phyloP scores from a whole-genome alignment of 2,797 vertebrate genomes.

The Pseudochaenichthys georgianus region DNA sequence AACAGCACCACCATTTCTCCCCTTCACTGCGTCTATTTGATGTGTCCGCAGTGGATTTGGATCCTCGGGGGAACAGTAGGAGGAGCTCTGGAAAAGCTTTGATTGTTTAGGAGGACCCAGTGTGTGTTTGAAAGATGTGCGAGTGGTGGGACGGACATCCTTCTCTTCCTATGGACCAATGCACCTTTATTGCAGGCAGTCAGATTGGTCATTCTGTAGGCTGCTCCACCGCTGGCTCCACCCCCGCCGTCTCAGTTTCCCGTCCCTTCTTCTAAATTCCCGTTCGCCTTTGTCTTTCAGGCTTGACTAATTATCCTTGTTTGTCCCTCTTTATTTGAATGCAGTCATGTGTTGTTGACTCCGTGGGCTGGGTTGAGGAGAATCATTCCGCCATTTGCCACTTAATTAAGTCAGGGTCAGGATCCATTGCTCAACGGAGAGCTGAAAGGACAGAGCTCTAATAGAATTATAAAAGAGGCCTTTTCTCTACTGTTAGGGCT shows the following conservation, averaged over 20 bases:
- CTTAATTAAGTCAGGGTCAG: constrained; percentile 88
- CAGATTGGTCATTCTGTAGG: constrained; percentile 74
- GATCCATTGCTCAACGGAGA: constrained; percentile 78
- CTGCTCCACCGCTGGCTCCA: constrained; percentile 60
- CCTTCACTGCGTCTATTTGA: constrained; percentile 84
- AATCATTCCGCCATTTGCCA: constrained; percentile 88
- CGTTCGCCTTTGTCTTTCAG: constrained; percentile 85
- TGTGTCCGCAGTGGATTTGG: constrained; percentile 80
- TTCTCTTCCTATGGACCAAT: constrained; percentile 72
- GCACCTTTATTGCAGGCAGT: constrained; percentile 74
- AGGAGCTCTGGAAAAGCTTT: constrained; percentile 63
- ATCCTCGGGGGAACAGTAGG: constrained; percentile 62
- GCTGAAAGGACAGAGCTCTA: constrained; percentile 75
- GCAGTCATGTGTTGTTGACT: constrained; percentile 89
- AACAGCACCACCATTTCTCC: constrained; percentile 66
- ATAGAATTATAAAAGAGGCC: constrained; percentile 82
- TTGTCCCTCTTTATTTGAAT: constrained; percentile 89
- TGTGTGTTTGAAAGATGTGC: constrained; percentile 77
- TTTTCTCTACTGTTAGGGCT: constrained; percentile 73
- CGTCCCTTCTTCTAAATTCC: constrained; percentile 81
- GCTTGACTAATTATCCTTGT: constrained; percentile 90
- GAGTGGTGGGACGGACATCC: constrained; percentile 79
- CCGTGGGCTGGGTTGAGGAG: constrained; percentile 83
- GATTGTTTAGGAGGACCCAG: constrained; percentile 82
- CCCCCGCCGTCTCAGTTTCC: constrained; percentile 75